Evolutionary conservation across 2,888 invertebrate genomes (phyloP).

Genomic region (Villa cingulata): DNA sequence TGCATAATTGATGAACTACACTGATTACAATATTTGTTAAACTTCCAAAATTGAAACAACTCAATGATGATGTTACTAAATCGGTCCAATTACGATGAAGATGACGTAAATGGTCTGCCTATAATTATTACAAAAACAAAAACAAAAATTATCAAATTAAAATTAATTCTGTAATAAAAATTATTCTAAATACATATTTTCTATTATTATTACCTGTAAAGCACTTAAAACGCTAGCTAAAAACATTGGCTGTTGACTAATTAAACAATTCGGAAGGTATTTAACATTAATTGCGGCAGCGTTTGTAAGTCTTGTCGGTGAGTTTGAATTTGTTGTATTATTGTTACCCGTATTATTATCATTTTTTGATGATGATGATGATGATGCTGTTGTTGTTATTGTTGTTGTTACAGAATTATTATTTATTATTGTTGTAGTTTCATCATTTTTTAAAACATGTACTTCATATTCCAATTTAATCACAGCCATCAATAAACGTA

Average conservation of each 20-base stretch:
- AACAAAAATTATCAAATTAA: background rate
- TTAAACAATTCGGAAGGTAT: slow-evolving; percentile 48
- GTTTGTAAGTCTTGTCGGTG: slow-evolving; percentile 28
- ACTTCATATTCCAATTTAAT: slow-evolving; percentile 65
- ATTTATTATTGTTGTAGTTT: slow-evolving; percentile 14
- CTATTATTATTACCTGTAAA: slow-evolving; percentile 41
- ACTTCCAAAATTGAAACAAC: slow-evolving; percentile 58
- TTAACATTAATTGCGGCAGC: slow-evolving; percentile 37
- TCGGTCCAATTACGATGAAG: slow-evolving; percentile 74
- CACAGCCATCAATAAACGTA: slow-evolving; percentile 53
- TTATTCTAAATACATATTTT: too few relatives aligned
- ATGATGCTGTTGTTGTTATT: slow-evolving; percentile 16
- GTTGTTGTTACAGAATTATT: slow-evolving; percentile 14
- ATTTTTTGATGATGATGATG: slow-evolving; percentile 19
- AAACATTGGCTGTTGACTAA: slow-evolving; percentile 73
- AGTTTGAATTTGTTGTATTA: slow-evolving; percentile 15
- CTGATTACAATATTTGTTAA: slow-evolving; percentile 63
- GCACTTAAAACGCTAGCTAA: slow-evolving; percentile 64
- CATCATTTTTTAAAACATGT: slow-evolving; percentile 39
- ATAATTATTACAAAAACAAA: background rate
- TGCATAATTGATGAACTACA: slow-evolving; percentile 58
- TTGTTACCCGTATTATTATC: slow-evolving; percentile 14
- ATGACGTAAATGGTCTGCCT: slow-evolving; percentile 50
- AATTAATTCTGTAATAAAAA: too few relatives aligned
- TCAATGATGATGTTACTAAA: slow-evolving; percentile 64